Evolutionary conservation across 2,113 vertebrate genomes (phyloP).

Genomic region (Tyto alba): DNA sequence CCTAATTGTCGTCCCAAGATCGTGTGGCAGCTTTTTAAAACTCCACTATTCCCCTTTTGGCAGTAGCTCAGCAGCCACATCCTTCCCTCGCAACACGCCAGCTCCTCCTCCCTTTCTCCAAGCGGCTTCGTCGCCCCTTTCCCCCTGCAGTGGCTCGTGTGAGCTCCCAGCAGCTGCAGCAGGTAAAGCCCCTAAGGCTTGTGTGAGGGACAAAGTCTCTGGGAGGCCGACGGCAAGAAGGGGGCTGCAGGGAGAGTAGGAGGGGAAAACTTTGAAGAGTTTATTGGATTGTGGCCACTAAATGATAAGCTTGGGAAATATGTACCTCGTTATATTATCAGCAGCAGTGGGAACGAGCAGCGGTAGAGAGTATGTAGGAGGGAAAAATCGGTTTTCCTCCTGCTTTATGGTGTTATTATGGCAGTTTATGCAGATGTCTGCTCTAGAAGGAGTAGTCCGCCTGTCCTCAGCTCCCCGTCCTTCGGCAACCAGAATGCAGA

Average conservation of each 20-base stretch:
- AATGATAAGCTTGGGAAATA: neutral
- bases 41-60: neutral
- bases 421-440: neutral
- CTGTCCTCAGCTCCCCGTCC: neutral
- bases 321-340: neutral
- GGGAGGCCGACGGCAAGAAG: neutral
- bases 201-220: neutral
- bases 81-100: neutral
- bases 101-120: neutral
- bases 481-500: neutral
- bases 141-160: neutral
- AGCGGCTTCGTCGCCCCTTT: neutral
- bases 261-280: neutral
- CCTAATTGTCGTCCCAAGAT: neutral
- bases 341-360: neutral
- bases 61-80: constrained; percentile 25
- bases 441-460: neutral
- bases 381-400: neutral
- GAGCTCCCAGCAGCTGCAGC: neutral
- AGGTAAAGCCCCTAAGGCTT: neutral
- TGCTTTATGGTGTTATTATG: neutral
- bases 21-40: neutral
- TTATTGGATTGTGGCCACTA: neutral
- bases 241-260: neutral
- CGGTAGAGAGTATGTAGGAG: neutral